phyloP scores from a whole-genome alignment of 2,888 invertebrate genomes.

The Acheta domesticus region DNA sequence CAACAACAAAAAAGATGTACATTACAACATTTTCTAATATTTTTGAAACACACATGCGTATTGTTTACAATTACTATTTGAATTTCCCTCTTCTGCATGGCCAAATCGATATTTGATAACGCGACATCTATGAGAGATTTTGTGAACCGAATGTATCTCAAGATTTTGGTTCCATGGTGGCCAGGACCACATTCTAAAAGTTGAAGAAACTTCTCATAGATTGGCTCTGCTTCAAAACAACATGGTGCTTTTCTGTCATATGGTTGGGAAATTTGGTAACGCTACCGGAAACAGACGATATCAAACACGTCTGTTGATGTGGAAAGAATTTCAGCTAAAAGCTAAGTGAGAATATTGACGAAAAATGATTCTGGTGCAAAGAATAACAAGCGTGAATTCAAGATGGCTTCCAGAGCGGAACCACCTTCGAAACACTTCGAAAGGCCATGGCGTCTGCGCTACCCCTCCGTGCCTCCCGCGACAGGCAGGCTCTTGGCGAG shows the following conservation, averaged over 20 bases:
- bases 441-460: slow-evolving; percentile 2
- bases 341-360: not conserved
- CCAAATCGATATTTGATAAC: not conserved
- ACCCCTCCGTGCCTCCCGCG: not conserved
- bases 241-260: too few species aligned
- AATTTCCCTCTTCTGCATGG: too few species aligned
- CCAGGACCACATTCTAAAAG: not conserved
- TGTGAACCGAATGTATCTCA: not conserved
- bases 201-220: not conserved
- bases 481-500: not conserved
- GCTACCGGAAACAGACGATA: too few species aligned
- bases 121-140: not conserved
- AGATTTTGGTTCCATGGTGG: not conserved
- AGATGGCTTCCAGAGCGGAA: not conserved
- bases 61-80: too few species aligned
- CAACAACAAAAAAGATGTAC: too few species aligned
- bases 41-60: too few species aligned
- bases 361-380: not conserved
- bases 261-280: too few species aligned
- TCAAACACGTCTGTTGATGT: too few species aligned
- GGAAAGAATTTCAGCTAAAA: not conserved
- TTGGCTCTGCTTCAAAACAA: not conserved
- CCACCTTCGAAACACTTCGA: not conserved
- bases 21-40: too few species aligned
- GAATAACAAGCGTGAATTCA: too few species aligned